Conservation (phyloP, 2,113 vertebrate species). For the Pica pica region DNA sequence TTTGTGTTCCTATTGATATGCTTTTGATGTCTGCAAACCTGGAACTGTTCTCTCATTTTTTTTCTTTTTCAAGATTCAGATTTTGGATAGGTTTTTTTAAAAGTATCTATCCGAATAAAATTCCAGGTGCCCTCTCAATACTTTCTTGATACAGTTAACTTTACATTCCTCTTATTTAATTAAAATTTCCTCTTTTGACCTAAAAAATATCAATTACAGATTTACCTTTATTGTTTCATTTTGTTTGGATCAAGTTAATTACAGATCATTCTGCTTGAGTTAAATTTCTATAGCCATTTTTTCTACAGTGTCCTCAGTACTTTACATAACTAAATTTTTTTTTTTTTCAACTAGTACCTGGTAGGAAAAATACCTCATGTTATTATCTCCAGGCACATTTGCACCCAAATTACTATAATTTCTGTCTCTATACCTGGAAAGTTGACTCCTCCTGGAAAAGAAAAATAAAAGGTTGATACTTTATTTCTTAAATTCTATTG, state of each 20-base stretch:
- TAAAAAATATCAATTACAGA: not conserved
- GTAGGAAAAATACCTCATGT: not conserved
- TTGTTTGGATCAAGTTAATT: not conserved
- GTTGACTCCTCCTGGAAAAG: not conserved
- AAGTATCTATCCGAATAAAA: not conserved
- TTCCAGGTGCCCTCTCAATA: not conserved
- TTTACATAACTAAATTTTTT: not conserved
- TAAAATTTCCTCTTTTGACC: not conserved
- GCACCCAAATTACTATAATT: not conserved
- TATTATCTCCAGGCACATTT: not conserved
- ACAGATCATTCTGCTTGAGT: not conserved
- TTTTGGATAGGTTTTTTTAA: not conserved
- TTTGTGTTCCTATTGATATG: not conserved
- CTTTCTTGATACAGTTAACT: not conserved
- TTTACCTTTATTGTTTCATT: not conserved
- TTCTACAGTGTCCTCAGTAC: not conserved
- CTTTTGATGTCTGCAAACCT: not conserved
- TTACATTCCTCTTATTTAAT: not conserved
- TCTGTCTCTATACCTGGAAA: not conserved
- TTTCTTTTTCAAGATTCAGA: not conserved
- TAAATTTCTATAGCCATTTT: not conserved
- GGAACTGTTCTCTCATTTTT: not conserved
- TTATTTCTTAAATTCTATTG: not conserved
- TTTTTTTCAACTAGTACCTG: not conserved
- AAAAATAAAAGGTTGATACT: not conserved